Percentiles rank a stretch among this genome's conserved stretches.
phyloP scores from a whole-genome alignment of 1,140 invertebrate species.

The Condylostylus longicornis region DNA sequence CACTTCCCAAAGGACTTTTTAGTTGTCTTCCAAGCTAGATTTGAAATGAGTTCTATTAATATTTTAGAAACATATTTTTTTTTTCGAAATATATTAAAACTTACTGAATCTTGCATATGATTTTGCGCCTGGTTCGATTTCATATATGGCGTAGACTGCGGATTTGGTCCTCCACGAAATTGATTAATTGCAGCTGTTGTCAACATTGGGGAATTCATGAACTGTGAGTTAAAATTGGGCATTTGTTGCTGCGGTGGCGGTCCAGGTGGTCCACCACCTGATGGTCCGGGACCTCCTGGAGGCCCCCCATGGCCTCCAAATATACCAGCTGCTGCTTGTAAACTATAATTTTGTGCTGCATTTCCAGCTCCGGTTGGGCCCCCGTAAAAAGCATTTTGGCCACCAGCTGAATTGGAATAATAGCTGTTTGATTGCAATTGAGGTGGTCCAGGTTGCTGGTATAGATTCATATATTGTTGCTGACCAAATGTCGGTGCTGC shows the following conservation, averaged over 20 bases:
- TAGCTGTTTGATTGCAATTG: constrained; percentile 44
- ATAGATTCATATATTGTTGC: constrained; percentile 30
- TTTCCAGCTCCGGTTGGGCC: constrained; percentile 32
- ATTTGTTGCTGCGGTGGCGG: constrained; percentile 30
- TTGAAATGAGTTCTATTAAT: background rate
- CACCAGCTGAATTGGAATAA: constrained; percentile 39
- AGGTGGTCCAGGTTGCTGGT: constrained; percentile 35
- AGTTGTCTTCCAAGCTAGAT: constrained; percentile 34
- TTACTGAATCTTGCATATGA: constrained; percentile 33
- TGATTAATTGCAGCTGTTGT: constrained; percentile 27
- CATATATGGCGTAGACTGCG: constrained; percentile 35
- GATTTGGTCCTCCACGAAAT: constrained; percentile 32
- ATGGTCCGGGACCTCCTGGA: constrained; percentile 15
- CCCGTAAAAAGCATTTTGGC: constrained; percentile 33
- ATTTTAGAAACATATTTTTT: background rate
- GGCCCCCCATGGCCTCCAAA: constrained; percentile 15
- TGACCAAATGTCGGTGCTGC: constrained; percentile 28
- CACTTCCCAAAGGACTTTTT: constrained; percentile 40
- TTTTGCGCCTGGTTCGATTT: constrained; percentile 42
- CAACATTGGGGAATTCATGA: constrained; percentile 31
- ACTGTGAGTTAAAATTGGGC: constrained; percentile 30
- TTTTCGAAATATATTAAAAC: constrained; percentile 15
- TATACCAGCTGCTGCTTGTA: constrained; percentile 34
- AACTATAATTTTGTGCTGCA: constrained; percentile 37
- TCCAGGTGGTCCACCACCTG: constrained; percentile 10